These are phyloP conservation scores for Galago senegalensis DNA, from an alignment of 2,797 vertebrate species.

Conservation along the genomic window DNA sequence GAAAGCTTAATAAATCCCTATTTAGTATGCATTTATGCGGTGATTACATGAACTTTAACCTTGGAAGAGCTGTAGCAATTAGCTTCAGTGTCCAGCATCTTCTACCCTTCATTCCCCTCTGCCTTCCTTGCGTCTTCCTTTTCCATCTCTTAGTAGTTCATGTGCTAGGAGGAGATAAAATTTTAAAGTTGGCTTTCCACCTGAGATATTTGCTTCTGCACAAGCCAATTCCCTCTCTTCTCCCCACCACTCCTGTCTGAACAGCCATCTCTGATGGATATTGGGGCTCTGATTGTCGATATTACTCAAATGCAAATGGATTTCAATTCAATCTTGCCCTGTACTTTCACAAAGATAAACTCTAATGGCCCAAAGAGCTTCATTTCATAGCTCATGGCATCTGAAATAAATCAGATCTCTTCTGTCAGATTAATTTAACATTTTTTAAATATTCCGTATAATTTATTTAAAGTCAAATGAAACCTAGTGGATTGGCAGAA, in stretches of 20 bases:
- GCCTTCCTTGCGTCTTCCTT: conserved; percentile 45
- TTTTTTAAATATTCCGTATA: conserved; percentile 68
- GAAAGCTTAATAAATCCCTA: conserved; percentile 87
- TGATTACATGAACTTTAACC: conserved; percentile 90
- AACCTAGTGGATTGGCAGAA: conserved; percentile 37
- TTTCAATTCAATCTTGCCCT: conserved; percentile 73
- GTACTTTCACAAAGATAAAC: conserved; percentile 64
- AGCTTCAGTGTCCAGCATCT: conserved; percentile 78
- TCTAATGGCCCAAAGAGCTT: conserved; percentile 62
- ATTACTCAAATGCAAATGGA: conserved; percentile 69
- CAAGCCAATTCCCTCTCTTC: neutral
- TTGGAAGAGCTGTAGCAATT: conserved; percentile 88
- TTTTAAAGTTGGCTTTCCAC: conserved; percentile 74
- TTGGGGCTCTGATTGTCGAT: conserved; percentile 45
- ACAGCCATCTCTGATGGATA: conserved; percentile 61
- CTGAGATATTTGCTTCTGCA: conserved; percentile 45
- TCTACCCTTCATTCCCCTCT: conserved; percentile 63
- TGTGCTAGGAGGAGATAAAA: neutral
- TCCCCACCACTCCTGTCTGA: neutral
- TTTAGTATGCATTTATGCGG: conserved; percentile 90
- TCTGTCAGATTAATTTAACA: conserved; percentile 58
- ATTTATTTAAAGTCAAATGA: conserved; percentile 76
- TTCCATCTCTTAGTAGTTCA: conserved; percentile 58
- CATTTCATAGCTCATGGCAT: conserved; percentile 54
- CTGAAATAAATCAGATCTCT: conserved; percentile 68